Percentiles rank a stretch among this genome's conserved stretches.
These are phyloP conservation scores for Trichomalopsis sarcophagae DNA, from an alignment of 1,140 invertebrate genomes.

Conservation along the genomic window DNA sequence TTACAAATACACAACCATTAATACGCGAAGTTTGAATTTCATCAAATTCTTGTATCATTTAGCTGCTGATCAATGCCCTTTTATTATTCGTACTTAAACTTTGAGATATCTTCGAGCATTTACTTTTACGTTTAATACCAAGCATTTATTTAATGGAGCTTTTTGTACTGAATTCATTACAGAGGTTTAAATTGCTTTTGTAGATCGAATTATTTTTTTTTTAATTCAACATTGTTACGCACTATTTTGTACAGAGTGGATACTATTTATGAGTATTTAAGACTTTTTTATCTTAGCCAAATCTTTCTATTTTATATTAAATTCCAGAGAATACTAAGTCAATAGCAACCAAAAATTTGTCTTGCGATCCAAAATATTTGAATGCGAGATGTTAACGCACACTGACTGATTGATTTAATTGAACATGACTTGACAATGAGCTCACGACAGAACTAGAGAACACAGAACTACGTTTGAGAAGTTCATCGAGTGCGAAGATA, in stretches of 20 bases:
- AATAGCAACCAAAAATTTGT: constrained; percentile 52
- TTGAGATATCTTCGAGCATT: constrained; percentile 27
- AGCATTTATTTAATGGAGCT: constrained; percentile 24
- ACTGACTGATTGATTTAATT: constrained; percentile 50
- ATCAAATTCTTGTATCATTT: constrained; percentile 21
- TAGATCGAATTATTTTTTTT: not conserved
- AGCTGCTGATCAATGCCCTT: constrained; percentile 5
- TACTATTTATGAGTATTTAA: constrained; percentile 48
- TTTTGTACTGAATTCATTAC: constrained; percentile 27
- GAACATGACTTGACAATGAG: constrained; percentile 14
- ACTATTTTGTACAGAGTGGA: constrained; percentile 38
- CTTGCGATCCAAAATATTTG: constrained; percentile 43
- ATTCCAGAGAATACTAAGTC: constrained; percentile 49
- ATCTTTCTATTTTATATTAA: constrained; percentile 45
- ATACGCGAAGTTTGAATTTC: constrained; percentile 28
- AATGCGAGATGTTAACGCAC: constrained; percentile 44
- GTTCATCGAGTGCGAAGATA: constrained; percentile 22
- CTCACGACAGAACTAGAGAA: not conserved
- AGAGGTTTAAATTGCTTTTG: not conserved
- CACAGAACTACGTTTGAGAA: not conserved
- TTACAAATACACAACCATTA: constrained; percentile 42
- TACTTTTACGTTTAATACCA: constrained; percentile 11
- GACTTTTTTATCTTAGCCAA: constrained; percentile 51
- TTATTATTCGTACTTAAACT: constrained; percentile 41
- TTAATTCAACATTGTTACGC: constrained; percentile 33